phyloP scores from a whole-genome alignment of 2,113 vertebrate genomes.

The Thamnaconus septentrionalis region DNA sequence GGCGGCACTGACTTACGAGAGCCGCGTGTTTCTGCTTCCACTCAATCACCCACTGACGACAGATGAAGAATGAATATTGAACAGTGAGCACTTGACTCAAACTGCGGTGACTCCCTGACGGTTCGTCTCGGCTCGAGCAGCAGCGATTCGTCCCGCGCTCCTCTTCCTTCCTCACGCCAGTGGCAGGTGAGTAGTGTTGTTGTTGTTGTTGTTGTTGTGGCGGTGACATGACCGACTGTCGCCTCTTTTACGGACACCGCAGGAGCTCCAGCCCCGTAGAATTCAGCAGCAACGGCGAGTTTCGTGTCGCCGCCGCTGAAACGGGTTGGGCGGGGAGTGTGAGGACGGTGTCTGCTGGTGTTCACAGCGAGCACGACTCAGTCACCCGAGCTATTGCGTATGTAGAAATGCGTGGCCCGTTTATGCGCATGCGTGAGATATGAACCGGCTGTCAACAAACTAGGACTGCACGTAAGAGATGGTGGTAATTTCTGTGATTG shows the following conservation, averaged over 20 bases:
- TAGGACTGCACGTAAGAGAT: too few species aligned
- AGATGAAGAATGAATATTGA: too few species aligned
- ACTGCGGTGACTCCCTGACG: background rate
- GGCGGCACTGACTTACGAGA: too few species aligned
- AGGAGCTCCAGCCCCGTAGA: background rate
- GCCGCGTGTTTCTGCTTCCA: too few species aligned
- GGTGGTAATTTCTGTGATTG: too few species aligned
- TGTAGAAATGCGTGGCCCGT: constrained; percentile 15
- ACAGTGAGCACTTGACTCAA: background rate
- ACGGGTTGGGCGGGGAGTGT: background rate
- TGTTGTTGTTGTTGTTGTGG: too few species aligned
- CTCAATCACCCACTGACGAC: too few species aligned
- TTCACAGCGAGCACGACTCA: background rate
- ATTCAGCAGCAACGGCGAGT: background rate
- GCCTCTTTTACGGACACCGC: background rate
- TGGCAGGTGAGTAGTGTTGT: constrained; percentile 69
- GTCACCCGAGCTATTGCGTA: constrained; percentile 52
- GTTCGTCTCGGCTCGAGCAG: background rate
- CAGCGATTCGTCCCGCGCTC: background rate
- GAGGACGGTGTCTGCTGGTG: too few species aligned
- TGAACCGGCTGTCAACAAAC: too few species aligned
- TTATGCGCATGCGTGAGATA: background rate
- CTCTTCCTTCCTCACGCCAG: constrained; percentile 18
- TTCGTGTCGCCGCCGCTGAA: background rate
- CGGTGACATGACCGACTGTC: too few species aligned